A percentile compares a stretch with the other conserved stretches of the same genome.
Evolutionary conservation across 2,113 vertebrate genomes (phyloP).

Genomic region (Sapayoa aenigma): DNA sequence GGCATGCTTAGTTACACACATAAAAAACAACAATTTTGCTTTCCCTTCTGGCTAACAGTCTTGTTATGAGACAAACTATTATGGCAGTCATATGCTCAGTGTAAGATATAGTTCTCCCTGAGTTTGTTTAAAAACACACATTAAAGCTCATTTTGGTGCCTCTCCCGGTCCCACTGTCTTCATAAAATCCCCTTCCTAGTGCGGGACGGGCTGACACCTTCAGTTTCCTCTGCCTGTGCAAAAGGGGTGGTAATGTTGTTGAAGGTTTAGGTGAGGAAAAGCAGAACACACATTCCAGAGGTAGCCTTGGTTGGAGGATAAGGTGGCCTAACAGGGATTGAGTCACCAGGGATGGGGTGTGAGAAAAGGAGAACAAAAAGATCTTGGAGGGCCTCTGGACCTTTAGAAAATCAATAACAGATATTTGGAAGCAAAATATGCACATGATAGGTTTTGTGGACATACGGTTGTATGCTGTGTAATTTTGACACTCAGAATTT

Average conservation of each 20-base stretch:
- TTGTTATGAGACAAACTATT: constrained; percentile 40
- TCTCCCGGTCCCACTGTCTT: fast-evolving
- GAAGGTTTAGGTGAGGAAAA: background rate
- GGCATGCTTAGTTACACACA: constrained; percentile 31
- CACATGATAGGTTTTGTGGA: background rate
- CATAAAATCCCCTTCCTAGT: background rate
- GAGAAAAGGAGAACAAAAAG: background rate
- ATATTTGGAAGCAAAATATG: background rate
- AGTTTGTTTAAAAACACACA: background rate
- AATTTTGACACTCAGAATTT: background rate
- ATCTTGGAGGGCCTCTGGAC: background rate
- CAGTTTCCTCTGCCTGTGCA: background rate
- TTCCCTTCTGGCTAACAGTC: constrained; percentile 48
- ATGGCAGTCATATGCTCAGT: constrained; percentile 25
- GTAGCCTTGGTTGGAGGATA: background rate
- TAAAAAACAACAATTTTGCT: background rate
- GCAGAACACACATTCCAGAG: background rate
- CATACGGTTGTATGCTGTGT: background rate
- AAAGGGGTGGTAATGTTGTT: background rate
- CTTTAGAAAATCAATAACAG: background rate
- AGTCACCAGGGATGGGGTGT: no score
- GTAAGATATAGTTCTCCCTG: background rate
- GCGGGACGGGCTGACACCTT: background rate
- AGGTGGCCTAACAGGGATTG: background rate
- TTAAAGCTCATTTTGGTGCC: background rate